These are phyloP conservation scores for Phyto melanocephala DNA, from an alignment of 2,888 invertebrate species.

Conservation along the genomic window DNA sequence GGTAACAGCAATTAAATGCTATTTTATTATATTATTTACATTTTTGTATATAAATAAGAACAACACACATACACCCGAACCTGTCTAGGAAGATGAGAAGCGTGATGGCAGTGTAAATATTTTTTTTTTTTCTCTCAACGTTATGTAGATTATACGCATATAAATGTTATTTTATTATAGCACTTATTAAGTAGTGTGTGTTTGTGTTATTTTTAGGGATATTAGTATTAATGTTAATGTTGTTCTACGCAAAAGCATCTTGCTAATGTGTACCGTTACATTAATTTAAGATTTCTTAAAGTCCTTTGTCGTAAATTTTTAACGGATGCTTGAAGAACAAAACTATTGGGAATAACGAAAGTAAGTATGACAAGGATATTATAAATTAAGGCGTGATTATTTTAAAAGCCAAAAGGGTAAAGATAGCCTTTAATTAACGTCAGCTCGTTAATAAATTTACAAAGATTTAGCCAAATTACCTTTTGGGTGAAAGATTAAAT, in stretches of 20 bases:
- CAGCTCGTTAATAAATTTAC: too few relatives aligned
- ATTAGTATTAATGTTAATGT: background rate
- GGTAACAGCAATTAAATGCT: constrained; percentile 7
- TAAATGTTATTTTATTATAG: background rate
- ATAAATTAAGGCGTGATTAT: background rate
- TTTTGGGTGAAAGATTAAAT: too few relatives aligned
- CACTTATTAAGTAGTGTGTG: too few relatives aligned
- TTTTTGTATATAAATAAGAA: background rate
- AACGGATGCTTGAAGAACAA: background rate
- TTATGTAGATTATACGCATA: background rate
- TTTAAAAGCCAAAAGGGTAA: background rate
- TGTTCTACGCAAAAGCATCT: background rate
- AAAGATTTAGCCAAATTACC: too few relatives aligned
- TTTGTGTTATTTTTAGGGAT: background rate
- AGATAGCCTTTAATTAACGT: background rate
- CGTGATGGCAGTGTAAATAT: background rate
- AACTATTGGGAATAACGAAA: background rate
- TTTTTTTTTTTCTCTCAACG: background rate
- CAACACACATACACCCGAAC: background rate
- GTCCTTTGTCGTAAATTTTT: background rate
- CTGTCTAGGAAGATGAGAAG: background rate
- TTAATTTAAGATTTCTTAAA: background rate
- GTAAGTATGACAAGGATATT: background rate
- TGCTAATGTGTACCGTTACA: background rate
- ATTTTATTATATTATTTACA: background rate